These are phyloP conservation scores for Sebastes flavidus DNA, from an alignment of 2,797 vertebrate species.

Conservation along the genomic window DNA sequence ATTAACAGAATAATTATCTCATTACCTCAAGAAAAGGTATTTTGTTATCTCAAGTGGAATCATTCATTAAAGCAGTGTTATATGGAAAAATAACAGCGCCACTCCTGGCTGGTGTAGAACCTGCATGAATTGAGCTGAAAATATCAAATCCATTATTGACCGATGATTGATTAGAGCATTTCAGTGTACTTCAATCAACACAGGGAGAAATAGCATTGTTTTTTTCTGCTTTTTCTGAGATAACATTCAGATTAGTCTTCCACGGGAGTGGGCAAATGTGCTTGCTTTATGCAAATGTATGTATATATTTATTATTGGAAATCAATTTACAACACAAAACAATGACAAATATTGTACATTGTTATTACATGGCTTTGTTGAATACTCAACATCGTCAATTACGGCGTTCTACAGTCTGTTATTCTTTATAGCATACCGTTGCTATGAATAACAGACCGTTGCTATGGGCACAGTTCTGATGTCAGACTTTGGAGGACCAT, in stretches of 20 bases:
- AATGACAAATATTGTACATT: no score
- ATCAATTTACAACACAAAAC: no score
- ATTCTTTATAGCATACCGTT: no score
- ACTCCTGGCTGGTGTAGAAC: not conserved
- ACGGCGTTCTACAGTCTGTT: no score
- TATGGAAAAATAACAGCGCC: not conserved
- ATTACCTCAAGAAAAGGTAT: not conserved
- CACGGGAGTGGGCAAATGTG: rapidly evolving
- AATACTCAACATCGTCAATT: no score
- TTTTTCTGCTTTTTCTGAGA: not conserved
- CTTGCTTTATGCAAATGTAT: no score
- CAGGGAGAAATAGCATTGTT: not conserved
- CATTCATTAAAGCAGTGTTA: not conserved
- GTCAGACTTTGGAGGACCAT: no score
- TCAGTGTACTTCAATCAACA: not conserved
- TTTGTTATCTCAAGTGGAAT: not conserved
- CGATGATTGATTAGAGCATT: not conserved
- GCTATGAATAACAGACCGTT: no score
- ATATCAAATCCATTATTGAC: not conserved
- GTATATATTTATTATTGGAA: no score
- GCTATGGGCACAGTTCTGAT: no score
- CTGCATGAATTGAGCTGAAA: not conserved
- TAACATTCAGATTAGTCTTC: not conserved
- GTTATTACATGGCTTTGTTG: no score
- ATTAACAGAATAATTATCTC: slow-evolving; percentile 5